phyloP scores from a whole-genome alignment of 2,888 invertebrate species.

The Penaeus monodon region DNA sequence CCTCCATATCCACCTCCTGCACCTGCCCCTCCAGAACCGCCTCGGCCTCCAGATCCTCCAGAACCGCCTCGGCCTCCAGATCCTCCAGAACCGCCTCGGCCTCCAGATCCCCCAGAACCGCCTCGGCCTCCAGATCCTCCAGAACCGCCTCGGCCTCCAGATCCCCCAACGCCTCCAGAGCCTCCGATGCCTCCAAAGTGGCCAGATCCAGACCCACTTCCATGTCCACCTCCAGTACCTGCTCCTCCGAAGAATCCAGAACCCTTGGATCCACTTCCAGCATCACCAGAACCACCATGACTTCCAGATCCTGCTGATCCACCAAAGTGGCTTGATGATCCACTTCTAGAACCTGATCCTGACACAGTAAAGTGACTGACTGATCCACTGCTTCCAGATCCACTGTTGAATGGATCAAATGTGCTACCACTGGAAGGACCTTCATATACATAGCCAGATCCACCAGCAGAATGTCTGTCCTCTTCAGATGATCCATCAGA shows the following conservation, averaged over 20 bases:
- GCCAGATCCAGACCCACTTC: conserved; percentile 23
- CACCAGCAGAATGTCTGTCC: conserved; percentile 5
- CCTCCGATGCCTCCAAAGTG: conserved; percentile 24
- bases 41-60: background rate
- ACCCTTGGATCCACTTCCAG: conserved; percentile 14
- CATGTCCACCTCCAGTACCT: conserved; percentile 13
- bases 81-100: background rate
- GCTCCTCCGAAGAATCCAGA: conserved; percentile 21
- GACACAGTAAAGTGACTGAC: too few species aligned
- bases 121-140: conserved; percentile 8
- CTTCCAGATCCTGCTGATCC: background rate
- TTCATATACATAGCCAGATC: background rate
- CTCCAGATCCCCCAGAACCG: conserved; percentile 12
- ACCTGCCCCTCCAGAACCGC: background rate
- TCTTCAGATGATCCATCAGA: conserved; percentile 20
- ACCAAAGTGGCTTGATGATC: conserved; percentile 24
- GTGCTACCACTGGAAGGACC: background rate
- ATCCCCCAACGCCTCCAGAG: conserved; percentile 13
- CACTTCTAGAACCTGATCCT: background rate
- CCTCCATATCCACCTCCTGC: conserved; percentile 20
- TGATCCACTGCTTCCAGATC: conserved; percentile 1
- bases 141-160: background rate
- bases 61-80: background rate
- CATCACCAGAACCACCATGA: background rate
- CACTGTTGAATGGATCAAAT: background rate